Percentiles rank a stretch among this genome's conserved stretches.
Evolutionary conservation across 2,113 vertebrate genomes (phyloP).

Genomic region (Ptilonorhynchus violaceus): DNA sequence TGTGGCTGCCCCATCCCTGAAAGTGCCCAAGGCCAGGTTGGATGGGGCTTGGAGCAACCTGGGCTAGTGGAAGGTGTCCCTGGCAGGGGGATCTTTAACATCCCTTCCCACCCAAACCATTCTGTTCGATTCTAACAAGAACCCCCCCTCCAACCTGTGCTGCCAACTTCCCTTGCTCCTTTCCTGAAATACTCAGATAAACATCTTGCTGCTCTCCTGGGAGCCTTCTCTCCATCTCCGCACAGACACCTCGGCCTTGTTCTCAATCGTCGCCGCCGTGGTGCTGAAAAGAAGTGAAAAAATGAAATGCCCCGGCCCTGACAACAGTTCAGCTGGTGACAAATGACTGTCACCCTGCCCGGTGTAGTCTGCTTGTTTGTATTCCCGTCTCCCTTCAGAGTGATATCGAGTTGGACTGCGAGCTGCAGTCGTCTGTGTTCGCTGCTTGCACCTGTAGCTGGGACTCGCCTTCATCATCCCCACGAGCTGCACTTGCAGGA

Average conservation of each 20-base stretch:
- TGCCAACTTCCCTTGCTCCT: not conserved
- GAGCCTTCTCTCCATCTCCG: not conserved
- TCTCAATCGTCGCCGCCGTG: accelerated
- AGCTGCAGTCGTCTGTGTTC: not conserved
- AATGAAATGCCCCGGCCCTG: not conserved
- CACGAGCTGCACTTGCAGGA: not conserved
- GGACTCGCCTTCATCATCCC: accelerated
- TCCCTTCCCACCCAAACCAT: not conserved
- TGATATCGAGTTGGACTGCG: not conserved
- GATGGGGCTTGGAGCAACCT: not conserved
- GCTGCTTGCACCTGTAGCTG: not conserved
- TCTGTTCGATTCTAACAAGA: not conserved
- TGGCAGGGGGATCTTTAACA: not conserved
- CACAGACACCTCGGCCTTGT: accelerated
- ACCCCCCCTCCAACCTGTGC: not conserved
- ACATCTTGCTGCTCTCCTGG: not conserved
- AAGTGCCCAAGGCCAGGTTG: accelerated
- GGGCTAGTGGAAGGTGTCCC: accelerated
- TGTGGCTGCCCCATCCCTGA: not conserved
- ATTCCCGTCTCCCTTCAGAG: not conserved
- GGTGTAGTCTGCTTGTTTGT: not conserved
- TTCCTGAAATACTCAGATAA: not conserved
- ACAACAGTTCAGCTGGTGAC: not conserved
- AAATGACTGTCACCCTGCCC: not conserved
- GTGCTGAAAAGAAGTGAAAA: not conserved